Evolutionary conservation across 2,113 vertebrate species (phyloP), one percentile per base, ranked within the genome.

Genomic region (Spermophilus dauricus): DNA sequence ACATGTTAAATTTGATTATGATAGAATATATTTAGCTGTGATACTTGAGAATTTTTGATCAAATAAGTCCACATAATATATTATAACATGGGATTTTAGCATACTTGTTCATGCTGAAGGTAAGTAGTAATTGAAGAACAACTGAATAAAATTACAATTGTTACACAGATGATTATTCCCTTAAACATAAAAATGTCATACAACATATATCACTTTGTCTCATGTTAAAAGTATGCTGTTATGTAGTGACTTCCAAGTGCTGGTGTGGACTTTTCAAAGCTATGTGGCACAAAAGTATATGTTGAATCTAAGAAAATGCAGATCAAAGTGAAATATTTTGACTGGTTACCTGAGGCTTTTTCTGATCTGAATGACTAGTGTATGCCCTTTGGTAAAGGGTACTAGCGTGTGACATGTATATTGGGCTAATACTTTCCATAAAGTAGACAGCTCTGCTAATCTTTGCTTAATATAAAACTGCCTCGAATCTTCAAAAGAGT

Each of bases 401-500:
- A 53, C 37, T 11, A n/a, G 20, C 9, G 13, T 1, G 24, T 32
- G 72, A 42, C 20, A 73, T 37, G 20, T 14, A 34, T 1, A 16
- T 37, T 2, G 32, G 51, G 17, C 48, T 26, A 4, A 61, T 83
- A 61, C 28, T 69, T n/a, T 80, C 51, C 51, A 76, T 34, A 76
- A 72, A 84, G 67, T 28, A 85, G 17, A 26, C 30, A 73, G 17
- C 39, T 94, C 39, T 82, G 32, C 73, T 91, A 65, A 76, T 87
- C 70, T 75, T 34, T 39, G 42, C 48, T 91, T 90, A 63, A 92
- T 37, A 42, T 63, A 69, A 93, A 95, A 92, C 12, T 53, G n/a
- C 18, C 39, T 91, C 45, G 51, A 26, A 73, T 89, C 83, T 97
- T 97, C 78, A 86, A 86, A 97, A 75, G 39, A 85, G 22, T 82